Evolutionary conservation across 2,888 invertebrate genomes (phyloP).

Genomic region (Trissonchulus sp.): DNA sequence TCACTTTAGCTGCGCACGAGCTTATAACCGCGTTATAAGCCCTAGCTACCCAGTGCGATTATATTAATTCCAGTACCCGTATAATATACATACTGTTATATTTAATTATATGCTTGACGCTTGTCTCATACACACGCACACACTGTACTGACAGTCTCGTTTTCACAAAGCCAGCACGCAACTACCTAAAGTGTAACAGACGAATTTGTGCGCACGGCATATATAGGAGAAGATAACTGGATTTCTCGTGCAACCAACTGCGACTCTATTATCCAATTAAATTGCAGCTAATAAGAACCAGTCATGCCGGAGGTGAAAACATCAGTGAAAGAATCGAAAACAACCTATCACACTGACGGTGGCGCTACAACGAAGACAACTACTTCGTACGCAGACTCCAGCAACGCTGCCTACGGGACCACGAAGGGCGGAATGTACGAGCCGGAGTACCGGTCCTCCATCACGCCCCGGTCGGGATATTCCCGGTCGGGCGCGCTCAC

Average conservation of each 20-base stretch:
- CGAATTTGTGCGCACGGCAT: too few relatives aligned
- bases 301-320: neutral
- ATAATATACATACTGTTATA: too few relatives aligned
- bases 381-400: neutral
- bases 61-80: too few relatives aligned
- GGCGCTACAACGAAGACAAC: neutral
- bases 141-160: too few relatives aligned
- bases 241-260: too few relatives aligned
- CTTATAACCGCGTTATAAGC: slow-evolving; percentile 8
- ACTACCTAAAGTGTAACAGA: too few relatives aligned
- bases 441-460: slow-evolving; percentile 26
- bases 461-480: slow-evolving; percentile 22
- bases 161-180: too few relatives aligned
- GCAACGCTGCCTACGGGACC: neutral
- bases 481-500: slow-evolving; percentile 8
- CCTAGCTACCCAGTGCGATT: too few relatives aligned
- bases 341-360: slow-evolving; percentile 9
- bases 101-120: too few relatives aligned
- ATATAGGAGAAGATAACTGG: too few relatives aligned
- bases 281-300: slow-evolving; percentile 8
- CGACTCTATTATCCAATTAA: too few relatives aligned
- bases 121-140: too few relatives aligned
- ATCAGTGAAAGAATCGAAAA: neutral
- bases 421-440: slow-evolving; percentile 16
- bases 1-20: neutral